These are phyloP conservation scores for Karalla daura DNA, from an alignment of 2,797 vertebrate genomes.

Conservation along the genomic window DNA sequence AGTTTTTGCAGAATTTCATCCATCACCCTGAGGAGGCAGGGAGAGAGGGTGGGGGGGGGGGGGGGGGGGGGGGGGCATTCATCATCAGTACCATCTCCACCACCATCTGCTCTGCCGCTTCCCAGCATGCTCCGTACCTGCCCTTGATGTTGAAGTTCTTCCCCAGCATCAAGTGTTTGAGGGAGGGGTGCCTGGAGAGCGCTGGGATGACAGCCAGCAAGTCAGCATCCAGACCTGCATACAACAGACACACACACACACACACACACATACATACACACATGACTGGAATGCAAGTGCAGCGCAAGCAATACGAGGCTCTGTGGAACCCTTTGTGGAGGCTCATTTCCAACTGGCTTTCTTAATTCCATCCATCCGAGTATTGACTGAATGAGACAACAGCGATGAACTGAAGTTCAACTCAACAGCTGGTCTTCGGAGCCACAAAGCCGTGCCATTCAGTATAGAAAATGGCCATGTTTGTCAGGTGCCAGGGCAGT, in stretches of 20 bases:
- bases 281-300: constrained; percentile 6
- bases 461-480: background rate
- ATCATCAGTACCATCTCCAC: constrained; percentile 49
- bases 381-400: background rate
- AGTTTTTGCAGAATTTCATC: constrained; percentile 93
- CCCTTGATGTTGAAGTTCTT: constrained; percentile 96
- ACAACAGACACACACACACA: background rate
- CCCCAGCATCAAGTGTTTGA: constrained; percentile 91
- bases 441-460: constrained; percentile 1
- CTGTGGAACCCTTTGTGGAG: background rate
- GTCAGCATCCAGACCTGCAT: constrained; percentile 88
- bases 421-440: too few species aligned
- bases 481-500: constrained; percentile 14
- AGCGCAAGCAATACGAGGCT: background rate
- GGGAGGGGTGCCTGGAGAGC: constrained; percentile 89
- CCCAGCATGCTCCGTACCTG: constrained; percentile 78
- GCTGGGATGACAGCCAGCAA: constrained; percentile 88
- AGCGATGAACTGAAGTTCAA: background rate
- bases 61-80: constrained; percentile 52
- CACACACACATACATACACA: too few species aligned
- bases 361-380: constrained; percentile 26
- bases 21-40: constrained; percentile 84
- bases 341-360: background rate
- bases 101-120: constrained; percentile 42
- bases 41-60: constrained; percentile 57